These are phyloP conservation scores for Capitulum mitella DNA, from an alignment of 2,888 invertebrate species.

Conservation along the genomic window DNA sequence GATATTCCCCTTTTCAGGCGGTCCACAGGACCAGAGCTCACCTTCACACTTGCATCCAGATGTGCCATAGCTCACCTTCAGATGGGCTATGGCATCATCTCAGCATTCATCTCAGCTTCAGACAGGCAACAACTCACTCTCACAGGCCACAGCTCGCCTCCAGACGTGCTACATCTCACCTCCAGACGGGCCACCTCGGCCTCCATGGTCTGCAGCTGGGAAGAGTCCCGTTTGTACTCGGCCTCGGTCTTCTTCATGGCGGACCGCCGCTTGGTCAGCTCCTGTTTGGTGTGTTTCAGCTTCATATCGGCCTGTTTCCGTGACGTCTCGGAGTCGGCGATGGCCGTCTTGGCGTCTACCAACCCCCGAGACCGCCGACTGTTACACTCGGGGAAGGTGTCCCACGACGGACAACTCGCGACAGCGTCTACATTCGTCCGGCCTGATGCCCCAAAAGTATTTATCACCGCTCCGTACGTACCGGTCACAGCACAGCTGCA, in stretches of 20 bases:
- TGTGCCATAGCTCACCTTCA: no score
- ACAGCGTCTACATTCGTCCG: no score
- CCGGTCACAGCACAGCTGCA: no score
- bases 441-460: no score
- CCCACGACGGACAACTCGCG: no score
- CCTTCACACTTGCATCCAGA: no score
- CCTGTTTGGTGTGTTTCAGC: constrained; percentile 54
- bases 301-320: constrained; percentile 70
- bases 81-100: no score
- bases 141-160: not conserved
- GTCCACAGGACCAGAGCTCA: no score
- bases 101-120: not conserved
- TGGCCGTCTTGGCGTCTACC: constrained; percentile 64
- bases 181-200: constrained; percentile 44
- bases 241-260: constrained; percentile 60
- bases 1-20: no score
- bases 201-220: constrained; percentile 51
- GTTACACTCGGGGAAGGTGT: no score
- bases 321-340: constrained; percentile 68
- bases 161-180: constrained; percentile 37
- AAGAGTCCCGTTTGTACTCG: constrained; percentile 59
- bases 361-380: no score
- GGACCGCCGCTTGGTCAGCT: constrained; percentile 57
- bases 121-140: not conserved
- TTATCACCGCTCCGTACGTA: no score